These are phyloP conservation scores for Pithys albifrons DNA, from an alignment of 2,113 vertebrate genomes.

Conservation along the genomic window DNA sequence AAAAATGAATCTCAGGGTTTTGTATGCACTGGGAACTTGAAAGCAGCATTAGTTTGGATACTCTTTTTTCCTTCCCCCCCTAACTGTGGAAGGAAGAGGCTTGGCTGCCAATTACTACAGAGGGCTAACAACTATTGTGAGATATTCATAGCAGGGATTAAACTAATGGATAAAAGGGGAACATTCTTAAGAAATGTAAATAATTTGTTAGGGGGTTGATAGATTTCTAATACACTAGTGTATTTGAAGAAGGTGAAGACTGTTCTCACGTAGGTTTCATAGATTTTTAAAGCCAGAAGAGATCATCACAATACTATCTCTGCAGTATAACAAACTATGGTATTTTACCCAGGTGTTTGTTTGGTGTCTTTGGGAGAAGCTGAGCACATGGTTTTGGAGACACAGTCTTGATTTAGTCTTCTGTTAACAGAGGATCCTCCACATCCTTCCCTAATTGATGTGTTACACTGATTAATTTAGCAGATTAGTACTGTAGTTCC, in stretches of 20 bases:
- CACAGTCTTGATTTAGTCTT: not conserved
- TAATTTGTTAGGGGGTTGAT: not conserved
- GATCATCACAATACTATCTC: not conserved
- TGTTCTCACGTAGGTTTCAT: not conserved
- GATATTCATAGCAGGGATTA: not conserved
- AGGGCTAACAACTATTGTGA: not conserved
- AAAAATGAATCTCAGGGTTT: not conserved
- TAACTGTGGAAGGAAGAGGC: not conserved
- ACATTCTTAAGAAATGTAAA: not conserved
- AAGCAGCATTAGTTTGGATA: not conserved
- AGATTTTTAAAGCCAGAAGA: not conserved
- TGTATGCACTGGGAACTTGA: not conserved
- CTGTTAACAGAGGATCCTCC: not conserved
- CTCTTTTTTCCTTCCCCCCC: not conserved
- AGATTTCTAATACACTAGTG: not conserved
- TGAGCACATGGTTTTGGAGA: not conserved
- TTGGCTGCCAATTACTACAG: not conserved
- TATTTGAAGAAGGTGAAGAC: not conserved
- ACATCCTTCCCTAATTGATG: not conserved
- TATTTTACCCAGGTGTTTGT: not conserved
- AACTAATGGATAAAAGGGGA: not conserved
- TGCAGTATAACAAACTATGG: not conserved
- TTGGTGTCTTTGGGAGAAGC: not conserved
- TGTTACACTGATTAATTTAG: constrained; percentile 7
- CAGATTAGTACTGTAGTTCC: not conserved